Evolutionary conservation across 2,888 invertebrate species (phyloP), one percentile per base, ranked within the genome.

Genomic region (Allygus modestus): DNA sequence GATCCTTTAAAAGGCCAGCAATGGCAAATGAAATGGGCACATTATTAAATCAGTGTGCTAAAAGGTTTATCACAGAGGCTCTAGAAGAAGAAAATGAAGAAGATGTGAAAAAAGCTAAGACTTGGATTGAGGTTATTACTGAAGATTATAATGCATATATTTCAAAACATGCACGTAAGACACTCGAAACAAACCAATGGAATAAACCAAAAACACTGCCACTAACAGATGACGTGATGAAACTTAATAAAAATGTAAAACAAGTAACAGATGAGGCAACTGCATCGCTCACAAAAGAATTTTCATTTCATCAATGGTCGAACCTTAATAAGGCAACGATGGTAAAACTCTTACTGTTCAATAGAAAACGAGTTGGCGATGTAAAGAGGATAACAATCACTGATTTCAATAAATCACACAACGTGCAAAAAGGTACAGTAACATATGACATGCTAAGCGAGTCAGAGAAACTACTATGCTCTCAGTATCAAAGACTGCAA

Each of bases 1-100:
- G 46, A 4, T 1, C 46, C 1, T 7, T 46, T 46, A 46, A 46
- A 46, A 46, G 46, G 41, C 77, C 46, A 46, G 77, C 77, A 77
- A 77, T 77, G 77, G 77, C 77, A 28, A 77, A 77, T n/a, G 77
- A 77, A 20, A 46, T 77, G 46, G 46, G 46, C 7, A 77, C 77
- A 17, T 46, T 77, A 26, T 23, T 77, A n/a, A 77, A 77, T 31
- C 77, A 77, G n/a, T 77, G 43, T 46, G 77, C 46, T 2, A 77
- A 77, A 77, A 12, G 77, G 23, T 5, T 17, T 2, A 23, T 77
- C 0, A 7, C 15, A 2, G 5, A 58, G 23, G 1, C 23, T 7
- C 7, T 41, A 73, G 77, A 77, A 46, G 77, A 43, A 46, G 33
- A 43, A n/a, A 46, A 26, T 51, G 46, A 77, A 46, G 77, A 77